phyloP scores from a whole-genome alignment of 2,113 vertebrate species.

The Prionailurus bengalensis region DNA sequence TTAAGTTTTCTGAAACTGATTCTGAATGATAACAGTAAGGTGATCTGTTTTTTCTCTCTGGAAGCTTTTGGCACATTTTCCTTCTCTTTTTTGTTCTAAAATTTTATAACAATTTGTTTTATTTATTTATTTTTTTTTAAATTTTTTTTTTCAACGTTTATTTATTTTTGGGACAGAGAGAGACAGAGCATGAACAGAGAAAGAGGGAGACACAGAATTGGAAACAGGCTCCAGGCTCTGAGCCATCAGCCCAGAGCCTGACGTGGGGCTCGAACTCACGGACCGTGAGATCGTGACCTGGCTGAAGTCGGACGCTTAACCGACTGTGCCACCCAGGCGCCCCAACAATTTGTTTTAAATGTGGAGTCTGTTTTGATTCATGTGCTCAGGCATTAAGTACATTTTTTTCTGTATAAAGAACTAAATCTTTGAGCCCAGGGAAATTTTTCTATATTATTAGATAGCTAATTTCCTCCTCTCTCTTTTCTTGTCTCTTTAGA shows the following conservation, averaged over 20 bases:
- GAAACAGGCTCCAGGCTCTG: too few species aligned
- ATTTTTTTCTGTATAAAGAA: not conserved
- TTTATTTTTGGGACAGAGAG: too few species aligned
- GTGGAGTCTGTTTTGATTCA: not conserved
- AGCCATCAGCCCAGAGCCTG: too few species aligned
- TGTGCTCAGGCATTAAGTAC: not conserved
- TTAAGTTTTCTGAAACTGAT: slow-evolving; percentile 28
- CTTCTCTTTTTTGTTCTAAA: not conserved
- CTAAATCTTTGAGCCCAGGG: not conserved
- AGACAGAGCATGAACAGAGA: too few species aligned
- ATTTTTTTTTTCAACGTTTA: too few species aligned
- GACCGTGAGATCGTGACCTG: too few species aligned
- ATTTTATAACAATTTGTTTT: not conserved
- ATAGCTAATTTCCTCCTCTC: not conserved
- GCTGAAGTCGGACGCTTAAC: too few species aligned
- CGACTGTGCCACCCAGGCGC: too few species aligned
- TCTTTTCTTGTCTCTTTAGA: not conserved
- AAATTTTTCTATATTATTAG: not conserved
- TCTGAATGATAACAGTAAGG: not conserved
- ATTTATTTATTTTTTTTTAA: not conserved
- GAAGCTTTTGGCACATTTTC: not conserved
- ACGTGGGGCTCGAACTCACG: too few species aligned
- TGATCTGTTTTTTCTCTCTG: not conserved
- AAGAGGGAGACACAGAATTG: too few species aligned
- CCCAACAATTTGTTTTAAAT: not conserved